Percentiles rank a stretch among this genome's conserved stretches.
These are phyloP conservation scores for Chorisops tibialis DNA, from an alignment of 2,888 invertebrate genomes.

Conservation along the genomic window DNA sequence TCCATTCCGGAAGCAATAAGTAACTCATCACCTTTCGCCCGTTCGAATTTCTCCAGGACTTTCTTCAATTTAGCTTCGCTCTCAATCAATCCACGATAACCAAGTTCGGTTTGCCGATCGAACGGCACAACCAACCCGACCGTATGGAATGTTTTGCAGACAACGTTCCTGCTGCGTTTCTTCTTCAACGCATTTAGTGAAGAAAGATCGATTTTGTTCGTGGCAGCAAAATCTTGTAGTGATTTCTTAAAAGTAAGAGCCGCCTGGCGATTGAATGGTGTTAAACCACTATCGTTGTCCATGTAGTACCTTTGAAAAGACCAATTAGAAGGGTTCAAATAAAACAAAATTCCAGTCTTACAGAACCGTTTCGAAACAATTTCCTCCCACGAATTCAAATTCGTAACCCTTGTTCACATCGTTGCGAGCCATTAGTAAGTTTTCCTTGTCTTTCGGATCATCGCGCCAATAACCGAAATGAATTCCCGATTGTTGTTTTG, in stretches of 20 bases:
- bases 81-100: conserved; percentile 74
- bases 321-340: conserved; percentile 5
- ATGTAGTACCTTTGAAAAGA: conserved; percentile 40
- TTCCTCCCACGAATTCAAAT: conserved; percentile 65
- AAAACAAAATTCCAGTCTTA: conserved; percentile 8
- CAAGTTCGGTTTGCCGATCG: conserved; percentile 74
- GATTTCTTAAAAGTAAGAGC: conserved; percentile 60
- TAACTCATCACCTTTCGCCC: conserved; percentile 55
- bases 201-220: conserved; percentile 59
- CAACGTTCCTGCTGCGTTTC: conserved; percentile 59
- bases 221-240: conserved; percentile 62
- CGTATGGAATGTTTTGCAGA: conserved; percentile 73
- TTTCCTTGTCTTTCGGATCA: conserved; percentile 68
- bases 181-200: conserved; percentile 59
- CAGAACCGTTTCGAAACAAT: conserved; percentile 46
- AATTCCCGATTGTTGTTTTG: conserved; percentile 65
- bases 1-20: conserved; percentile 63
- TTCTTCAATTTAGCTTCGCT: conserved; percentile 67
- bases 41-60: conserved; percentile 63
- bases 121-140: conserved; percentile 84
- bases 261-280: conserved; percentile 63
- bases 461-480: conserved; percentile 92
- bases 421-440: conserved; percentile 72
- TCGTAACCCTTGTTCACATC: conserved; percentile 64
- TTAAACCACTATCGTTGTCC: conserved; percentile 43